Percentiles rank a stretch among this genome's conserved stretches.
phyloP scores from a whole-genome alignment of 2,113 vertebrate species.

The Motacilla tschutschensis region DNA sequence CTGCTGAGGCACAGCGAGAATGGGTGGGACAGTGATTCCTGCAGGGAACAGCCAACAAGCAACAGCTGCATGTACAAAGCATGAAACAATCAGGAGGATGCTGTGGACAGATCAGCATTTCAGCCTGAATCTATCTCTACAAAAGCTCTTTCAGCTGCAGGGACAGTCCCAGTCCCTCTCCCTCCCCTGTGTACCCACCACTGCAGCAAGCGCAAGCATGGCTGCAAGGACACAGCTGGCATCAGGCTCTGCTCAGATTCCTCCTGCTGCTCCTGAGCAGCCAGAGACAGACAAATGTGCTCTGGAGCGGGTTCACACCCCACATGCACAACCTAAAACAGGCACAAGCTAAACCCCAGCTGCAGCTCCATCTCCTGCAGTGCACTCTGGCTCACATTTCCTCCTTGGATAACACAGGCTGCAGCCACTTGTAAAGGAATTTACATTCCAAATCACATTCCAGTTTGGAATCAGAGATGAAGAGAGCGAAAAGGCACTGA shows the following conservation, averaged over 20 bases:
- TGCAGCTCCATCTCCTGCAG: background rate
- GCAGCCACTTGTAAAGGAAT: conserved; percentile 21
- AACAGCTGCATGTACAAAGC: background rate
- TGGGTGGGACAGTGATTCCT: background rate
- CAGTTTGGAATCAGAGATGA: background rate
- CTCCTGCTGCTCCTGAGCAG: background rate
- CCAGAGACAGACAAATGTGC: background rate
- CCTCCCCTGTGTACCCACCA: rapidly evolving
- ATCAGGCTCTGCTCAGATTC: background rate
- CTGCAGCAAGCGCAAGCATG: background rate
- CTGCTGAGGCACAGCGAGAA: background rate
- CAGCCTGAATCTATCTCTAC: background rate
- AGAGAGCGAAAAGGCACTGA: background rate
- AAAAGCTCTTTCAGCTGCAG: background rate
- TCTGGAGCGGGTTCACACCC: background rate
- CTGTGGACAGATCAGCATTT: background rate
- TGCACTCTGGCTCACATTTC: background rate
- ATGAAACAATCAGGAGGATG: background rate
- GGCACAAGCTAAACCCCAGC: background rate
- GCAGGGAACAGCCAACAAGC: background rate
- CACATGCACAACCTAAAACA: background rate
- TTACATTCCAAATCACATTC: conserved; percentile 1
- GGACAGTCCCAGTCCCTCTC: background rate
- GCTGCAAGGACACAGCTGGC: background rate
- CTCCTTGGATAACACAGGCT: background rate